phyloP scores from a whole-genome alignment of 2,797 vertebrate genomes.

The Momotus momota region DNA sequence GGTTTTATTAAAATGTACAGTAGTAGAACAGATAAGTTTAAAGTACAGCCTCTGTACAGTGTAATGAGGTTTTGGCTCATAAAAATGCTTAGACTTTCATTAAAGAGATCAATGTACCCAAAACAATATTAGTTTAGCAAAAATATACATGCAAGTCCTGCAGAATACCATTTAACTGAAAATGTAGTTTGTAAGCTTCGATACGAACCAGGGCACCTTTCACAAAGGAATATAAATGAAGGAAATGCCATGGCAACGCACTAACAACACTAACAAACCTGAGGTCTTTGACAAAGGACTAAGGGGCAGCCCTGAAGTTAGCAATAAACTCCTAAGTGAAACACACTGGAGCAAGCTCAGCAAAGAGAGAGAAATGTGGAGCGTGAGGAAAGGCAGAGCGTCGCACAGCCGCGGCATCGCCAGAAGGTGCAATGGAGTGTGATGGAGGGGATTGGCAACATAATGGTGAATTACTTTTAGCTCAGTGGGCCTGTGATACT shows the following conservation, averaged over 20 bases:
- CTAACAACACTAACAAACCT: not conserved
- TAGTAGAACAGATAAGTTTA: slow-evolving; percentile 62
- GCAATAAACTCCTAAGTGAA: not conserved
- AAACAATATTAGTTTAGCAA: slow-evolving; percentile 63
- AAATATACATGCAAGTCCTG: slow-evolving; percentile 35
- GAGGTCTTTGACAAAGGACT: not conserved
- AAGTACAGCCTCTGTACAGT: slow-evolving; percentile 49
- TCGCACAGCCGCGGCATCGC: not conserved
- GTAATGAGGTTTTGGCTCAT: slow-evolving; percentile 67
- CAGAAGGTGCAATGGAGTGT: not conserved
- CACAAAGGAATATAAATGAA: not conserved
- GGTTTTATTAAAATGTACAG: slow-evolving; percentile 76
- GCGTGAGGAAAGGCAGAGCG: not conserved
- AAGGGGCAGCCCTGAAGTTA: not conserved
- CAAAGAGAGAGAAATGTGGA: rapidly evolving
- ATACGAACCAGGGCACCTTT: not conserved
- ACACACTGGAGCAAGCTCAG: not conserved
- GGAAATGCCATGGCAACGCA: not conserved
- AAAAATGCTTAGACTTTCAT: slow-evolving; percentile 68
- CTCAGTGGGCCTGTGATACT: too few species aligned
- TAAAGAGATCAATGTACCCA: slow-evolving; percentile 70
- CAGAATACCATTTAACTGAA: slow-evolving; percentile 2
- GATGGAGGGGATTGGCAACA: not conserved
- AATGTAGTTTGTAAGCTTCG: not conserved
- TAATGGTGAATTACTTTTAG: too few species aligned